Evolutionary conservation across 1,140 invertebrate genomes (phyloP).

Genomic region (Rhopalosiphum padi): DNA sequence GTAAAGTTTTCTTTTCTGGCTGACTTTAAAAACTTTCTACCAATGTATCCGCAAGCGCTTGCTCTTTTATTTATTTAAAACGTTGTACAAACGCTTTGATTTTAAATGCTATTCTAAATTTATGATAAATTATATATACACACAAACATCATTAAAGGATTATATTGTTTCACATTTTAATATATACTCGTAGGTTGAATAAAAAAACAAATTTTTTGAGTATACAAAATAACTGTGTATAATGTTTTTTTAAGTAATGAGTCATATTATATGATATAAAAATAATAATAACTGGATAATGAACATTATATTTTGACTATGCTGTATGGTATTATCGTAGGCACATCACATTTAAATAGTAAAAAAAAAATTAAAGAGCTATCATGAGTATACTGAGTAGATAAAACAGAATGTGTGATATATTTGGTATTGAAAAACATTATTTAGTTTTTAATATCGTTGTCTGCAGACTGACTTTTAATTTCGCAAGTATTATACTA

Average conservation of each 20-base stretch:
- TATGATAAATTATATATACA: not conserved
- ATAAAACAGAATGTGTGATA: not conserved
- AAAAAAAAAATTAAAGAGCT: not conserved
- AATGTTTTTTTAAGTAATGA: not conserved
- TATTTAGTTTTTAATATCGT: not conserved
- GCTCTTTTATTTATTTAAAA: not conserved
- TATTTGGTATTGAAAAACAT: not conserved
- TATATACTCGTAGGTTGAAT: not conserved
- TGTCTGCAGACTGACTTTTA: not conserved
- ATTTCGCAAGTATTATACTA: not conserved
- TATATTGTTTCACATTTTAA: not conserved
- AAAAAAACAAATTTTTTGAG: not conserved
- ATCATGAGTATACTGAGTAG: not conserved
- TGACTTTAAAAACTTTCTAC: constrained; percentile 21
- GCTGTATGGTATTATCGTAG: not conserved
- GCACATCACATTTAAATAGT: not conserved
- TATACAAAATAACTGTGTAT: not conserved
- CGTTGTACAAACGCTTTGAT: not conserved
- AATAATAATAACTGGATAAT: not conserved
- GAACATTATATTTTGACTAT: not conserved
- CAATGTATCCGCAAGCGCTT: not conserved
- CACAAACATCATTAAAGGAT: not conserved
- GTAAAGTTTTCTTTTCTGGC: constrained; percentile 15
- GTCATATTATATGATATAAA: not conserved
- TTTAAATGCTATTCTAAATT: not conserved